These are phyloP conservation scores for Neoseiulus cucumeris DNA, from an alignment of 1,140 invertebrate genomes.

Conservation along the genomic window DNA sequence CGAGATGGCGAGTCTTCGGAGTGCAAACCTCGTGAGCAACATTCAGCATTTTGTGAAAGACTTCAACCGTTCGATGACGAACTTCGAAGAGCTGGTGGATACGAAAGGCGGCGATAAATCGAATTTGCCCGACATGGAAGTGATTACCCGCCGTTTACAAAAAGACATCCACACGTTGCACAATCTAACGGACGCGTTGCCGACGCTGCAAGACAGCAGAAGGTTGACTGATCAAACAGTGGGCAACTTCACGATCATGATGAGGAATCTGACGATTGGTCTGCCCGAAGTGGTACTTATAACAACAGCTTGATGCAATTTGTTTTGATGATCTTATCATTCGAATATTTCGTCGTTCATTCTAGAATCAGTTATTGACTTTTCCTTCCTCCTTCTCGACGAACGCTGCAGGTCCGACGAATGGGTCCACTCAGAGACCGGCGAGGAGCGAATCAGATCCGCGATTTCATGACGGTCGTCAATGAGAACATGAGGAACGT, in stretches of 20 bases:
- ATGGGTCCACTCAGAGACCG: neutral
- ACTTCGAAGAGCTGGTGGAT: neutral
- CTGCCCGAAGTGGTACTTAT: neutral
- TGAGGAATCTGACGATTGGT: neutral
- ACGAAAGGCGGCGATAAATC: neutral
- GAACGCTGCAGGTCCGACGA: conserved; percentile 3
- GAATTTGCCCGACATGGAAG: neutral
- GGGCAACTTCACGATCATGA: conserved; percentile 4
- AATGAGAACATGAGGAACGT: conserved; percentile 7
- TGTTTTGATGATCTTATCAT: too few species aligned
- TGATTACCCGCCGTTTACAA: neutral
- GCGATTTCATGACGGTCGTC: conserved; percentile 5
- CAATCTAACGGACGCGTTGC: neutral
- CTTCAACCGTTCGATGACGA: conserved; percentile 9
- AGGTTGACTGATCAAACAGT: neutral
- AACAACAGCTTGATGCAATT: neutral
- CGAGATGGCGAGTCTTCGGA: conserved; percentile 8
- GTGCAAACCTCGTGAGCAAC: conserved; percentile 6
- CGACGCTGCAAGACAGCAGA: conserved; percentile 2
- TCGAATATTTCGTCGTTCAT: too few species aligned
- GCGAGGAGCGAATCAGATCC: conserved; percentile 1
- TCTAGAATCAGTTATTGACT: too few species aligned
- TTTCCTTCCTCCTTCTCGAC: too few species aligned
- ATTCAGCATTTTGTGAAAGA: conserved; percentile 8
- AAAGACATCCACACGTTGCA: neutral